Evolutionary conservation across 2,888 invertebrate species (phyloP).

Genomic region (Ormia ochracea): DNA sequence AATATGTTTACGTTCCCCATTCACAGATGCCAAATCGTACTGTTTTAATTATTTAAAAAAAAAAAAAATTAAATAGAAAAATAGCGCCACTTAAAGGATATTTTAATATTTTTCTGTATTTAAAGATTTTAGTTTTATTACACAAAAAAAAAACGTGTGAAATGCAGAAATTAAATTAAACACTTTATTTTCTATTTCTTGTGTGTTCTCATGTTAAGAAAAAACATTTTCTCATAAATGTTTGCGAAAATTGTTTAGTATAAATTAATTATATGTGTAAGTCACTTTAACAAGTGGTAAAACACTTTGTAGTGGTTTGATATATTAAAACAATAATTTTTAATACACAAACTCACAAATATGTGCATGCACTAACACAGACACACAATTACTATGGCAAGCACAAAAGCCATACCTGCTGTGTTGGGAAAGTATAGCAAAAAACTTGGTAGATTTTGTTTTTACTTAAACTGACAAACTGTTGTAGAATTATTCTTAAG

Average conservation of each 20-base stretch:
- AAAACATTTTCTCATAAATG: constrained; percentile 40
- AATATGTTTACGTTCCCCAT: too few relatives aligned
- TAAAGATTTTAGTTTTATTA: too few relatives aligned
- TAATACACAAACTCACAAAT: neutral
- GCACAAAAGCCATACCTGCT: constrained; percentile 10
- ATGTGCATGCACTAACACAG: too few relatives aligned
- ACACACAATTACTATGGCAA: neutral
- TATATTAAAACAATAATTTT: constrained; percentile 57
- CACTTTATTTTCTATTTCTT: neutral
- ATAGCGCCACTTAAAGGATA: too few relatives aligned
- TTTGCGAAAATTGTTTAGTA: constrained; percentile 44
- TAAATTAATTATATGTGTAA: constrained; percentile 58
- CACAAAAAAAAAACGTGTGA: too few relatives aligned
- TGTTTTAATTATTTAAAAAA: too few relatives aligned
- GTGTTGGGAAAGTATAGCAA: constrained; percentile 11
- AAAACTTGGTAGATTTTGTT: constrained; percentile 1
- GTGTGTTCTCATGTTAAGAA: neutral
- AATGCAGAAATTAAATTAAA: neutral
- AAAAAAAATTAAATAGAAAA: too few relatives aligned
- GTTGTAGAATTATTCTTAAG: neutral
- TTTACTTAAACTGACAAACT: neutral
- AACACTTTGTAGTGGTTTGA: constrained; percentile 59
- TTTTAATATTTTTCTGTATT: too few relatives aligned
- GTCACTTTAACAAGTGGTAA: constrained; percentile 56
- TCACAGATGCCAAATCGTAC: too few relatives aligned